phyloP scores from a whole-genome alignment of 2,113 vertebrate species.

The Syrrhaptes paradoxus region DNA sequence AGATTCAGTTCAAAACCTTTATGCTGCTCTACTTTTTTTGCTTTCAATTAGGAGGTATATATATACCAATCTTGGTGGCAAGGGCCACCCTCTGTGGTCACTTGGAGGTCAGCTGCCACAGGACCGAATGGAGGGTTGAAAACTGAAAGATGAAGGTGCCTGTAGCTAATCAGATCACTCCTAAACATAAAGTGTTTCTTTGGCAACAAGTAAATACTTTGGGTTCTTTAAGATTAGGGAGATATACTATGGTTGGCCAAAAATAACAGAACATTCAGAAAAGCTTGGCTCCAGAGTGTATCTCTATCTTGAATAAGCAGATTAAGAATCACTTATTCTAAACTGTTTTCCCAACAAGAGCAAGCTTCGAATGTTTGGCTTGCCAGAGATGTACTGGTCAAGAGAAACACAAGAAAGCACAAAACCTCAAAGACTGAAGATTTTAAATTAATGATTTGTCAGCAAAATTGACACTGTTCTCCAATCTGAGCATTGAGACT shows the following conservation, averaged over 20 bases:
- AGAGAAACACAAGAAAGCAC: not conserved
- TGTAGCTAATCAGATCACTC: slow-evolving; percentile 26
- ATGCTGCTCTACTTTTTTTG: not conserved
- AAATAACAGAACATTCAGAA: slow-evolving; percentile 49
- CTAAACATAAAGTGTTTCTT: slow-evolving; percentile 49
- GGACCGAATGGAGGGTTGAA: not conserved
- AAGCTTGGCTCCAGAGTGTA: slow-evolving; percentile 31
- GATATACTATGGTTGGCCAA: slow-evolving; percentile 3
- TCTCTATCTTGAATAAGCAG: slow-evolving; percentile 56
- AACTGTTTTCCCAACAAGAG: slow-evolving; percentile 28
- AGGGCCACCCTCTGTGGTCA: not conserved
- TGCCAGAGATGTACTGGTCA: not conserved
- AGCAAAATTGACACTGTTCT: not conserved
- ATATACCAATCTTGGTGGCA: not conserved
- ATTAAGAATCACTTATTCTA: slow-evolving; percentile 50
- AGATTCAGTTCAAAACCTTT: not conserved
- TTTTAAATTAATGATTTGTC: not conserved
- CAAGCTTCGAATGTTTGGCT: not conserved
- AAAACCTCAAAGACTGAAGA: not conserved
- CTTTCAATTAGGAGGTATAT: not conserved
- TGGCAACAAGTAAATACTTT: slow-evolving; percentile 43
- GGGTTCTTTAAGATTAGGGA: slow-evolving; percentile 58
- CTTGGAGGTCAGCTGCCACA: not conserved
- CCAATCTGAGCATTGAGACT: not conserved
- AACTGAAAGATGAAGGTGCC: not conserved